Percentiles rank a stretch among this genome's conserved stretches.
Conservation (phyloP, 2,113 vertebrate species). For the Carollia perspicillata region DNA sequence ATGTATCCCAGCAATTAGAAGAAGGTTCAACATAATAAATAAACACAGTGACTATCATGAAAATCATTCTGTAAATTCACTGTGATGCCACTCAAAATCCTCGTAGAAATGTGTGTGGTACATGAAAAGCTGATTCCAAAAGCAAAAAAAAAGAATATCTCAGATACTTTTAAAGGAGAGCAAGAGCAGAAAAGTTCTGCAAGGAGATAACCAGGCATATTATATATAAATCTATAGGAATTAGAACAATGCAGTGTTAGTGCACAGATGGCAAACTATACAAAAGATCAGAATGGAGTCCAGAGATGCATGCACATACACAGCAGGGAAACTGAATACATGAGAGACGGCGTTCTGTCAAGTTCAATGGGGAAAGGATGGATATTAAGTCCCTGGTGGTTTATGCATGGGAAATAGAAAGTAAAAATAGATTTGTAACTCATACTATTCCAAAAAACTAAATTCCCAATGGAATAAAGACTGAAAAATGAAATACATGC, state of each 20-base stretch:
- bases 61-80: not conserved
- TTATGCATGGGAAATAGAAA: not conserved
- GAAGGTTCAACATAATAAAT: not conserved
- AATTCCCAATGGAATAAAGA: not conserved
- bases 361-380: not conserved
- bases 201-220: not conserved
- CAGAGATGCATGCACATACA: not conserved
- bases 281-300: not conserved
- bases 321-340: not conserved
- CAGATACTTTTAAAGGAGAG: not conserved
- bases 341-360: not conserved
- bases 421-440: not conserved
- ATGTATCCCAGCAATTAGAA: not conserved
- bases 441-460: not conserved
- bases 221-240: not conserved
- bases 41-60: not conserved
- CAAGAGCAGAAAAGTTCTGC: not conserved
- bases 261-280: not conserved
- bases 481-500: conserved; percentile 4
- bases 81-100: not conserved
- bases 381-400: not conserved
- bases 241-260: not conserved
- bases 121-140: not conserved
- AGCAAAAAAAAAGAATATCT: not conserved
- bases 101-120: not conserved